Base-by-base conservation (phyloP, 2,113 vertebrate species). In the Butorides virescens region DNA sequence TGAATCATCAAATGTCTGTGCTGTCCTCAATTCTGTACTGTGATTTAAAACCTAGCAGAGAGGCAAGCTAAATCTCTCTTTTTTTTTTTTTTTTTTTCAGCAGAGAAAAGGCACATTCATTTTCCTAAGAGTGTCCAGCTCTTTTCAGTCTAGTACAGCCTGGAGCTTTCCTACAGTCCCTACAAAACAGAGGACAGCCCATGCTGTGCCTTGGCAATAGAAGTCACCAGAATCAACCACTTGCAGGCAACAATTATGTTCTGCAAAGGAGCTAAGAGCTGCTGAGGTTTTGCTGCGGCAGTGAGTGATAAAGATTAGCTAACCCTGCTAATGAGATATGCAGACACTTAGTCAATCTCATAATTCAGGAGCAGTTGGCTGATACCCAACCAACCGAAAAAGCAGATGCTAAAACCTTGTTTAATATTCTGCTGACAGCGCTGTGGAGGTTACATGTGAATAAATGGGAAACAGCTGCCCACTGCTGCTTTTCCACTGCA, bases 371-470 rank as follows among this genome's bases (percentile, higher is more conserved):
- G 92, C 94, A 75, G 66, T 74, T 94, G 76, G 86, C 85, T 75
- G 56, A 74, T 74, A 79, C 66, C 46, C 80, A 94, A 50, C 85
- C 85, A 95, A 93, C 34, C 50, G 50, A 92, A 74, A 78, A 49
- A 95, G 72, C 72, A 92, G 76, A 94, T 74, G 66, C 71, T 92
- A 94, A 92, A 94, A 70, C 61, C 86, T 95, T 82, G 50, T 86
- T 95, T 90, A 90, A 92, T 86, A 95, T 94, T 95, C 89, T 93
- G 89, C 81, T 94, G 89, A 92, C 86, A 92, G 72, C 1, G 3
- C 76, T 78, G 50, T 50, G 49, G 72, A 90, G 89, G 92, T 92
- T 86, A 92, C 32, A 78, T 39, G 21, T 42, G 66, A 89, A 92
- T 92, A 86, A 93, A 93, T 65, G 85, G 81, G 80, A 78, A 95